Percentiles rank a stretch among this genome's conserved stretches.
These are phyloP conservation scores for Acanthis flammea DNA, from an alignment of 2,797 vertebrate genomes.

Conservation along the genomic window DNA sequence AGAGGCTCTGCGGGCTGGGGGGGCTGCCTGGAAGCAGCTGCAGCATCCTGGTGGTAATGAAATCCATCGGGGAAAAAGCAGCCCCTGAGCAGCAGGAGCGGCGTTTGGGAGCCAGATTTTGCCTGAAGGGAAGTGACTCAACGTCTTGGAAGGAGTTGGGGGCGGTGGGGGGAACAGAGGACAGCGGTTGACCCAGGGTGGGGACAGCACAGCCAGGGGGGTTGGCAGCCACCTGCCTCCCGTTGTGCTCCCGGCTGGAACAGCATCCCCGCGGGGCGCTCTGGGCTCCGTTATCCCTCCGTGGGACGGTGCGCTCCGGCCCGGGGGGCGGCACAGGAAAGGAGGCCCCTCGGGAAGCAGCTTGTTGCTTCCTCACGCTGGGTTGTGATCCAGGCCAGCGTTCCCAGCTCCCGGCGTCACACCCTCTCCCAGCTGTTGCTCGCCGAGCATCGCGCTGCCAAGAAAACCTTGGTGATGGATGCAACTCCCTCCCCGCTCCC, in stretches of 20 bases:
- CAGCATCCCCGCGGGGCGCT: neutral
- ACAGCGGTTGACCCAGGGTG: neutral
- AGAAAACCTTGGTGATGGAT: neutral
- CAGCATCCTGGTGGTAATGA: slow-evolving; percentile 5
- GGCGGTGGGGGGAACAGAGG: neutral
- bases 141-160: slow-evolving; percentile 46
- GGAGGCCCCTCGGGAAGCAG: slow-evolving; percentile 12
- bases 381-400: neutral
- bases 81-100: neutral
- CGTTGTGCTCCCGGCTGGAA: neutral
- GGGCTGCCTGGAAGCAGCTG: neutral
- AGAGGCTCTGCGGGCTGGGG: neutral
- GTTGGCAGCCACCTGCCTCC: neutral
- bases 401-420: slow-evolving; percentile 55
- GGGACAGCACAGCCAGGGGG: neutral
- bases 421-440: slow-evolving; percentile 65
- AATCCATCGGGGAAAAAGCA: neutral
- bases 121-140: slow-evolving; percentile 52
- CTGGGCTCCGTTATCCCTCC: neutral
- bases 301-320: neutral
- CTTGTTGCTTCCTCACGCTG: neutral
- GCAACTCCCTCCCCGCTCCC: neutral
- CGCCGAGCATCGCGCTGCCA: neutral
- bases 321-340: neutral
- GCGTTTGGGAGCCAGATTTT: slow-evolving; percentile 50